These are phyloP conservation scores for Drosophila anomelani DNA, from an alignment of 2,888 invertebrate species.

Conservation along the genomic window DNA sequence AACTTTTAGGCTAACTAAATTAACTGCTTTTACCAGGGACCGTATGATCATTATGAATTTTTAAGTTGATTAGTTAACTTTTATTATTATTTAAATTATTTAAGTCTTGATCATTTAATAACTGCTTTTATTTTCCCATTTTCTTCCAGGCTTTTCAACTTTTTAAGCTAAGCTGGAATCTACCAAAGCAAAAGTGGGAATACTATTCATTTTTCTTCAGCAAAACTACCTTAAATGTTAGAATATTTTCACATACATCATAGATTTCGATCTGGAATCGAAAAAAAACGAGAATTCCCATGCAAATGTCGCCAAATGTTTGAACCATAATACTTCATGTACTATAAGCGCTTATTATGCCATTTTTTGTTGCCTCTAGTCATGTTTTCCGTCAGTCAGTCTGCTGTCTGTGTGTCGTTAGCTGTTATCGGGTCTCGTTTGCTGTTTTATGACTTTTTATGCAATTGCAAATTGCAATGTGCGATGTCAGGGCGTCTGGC, in stretches of 20 bases:
- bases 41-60: not conserved
- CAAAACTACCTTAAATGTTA: not conserved
- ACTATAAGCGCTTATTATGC: slow-evolving; percentile 32
- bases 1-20: not conserved
- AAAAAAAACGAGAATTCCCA: not conserved
- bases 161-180: not conserved
- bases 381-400: slow-evolving; percentile 3
- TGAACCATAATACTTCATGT: slow-evolving; percentile 42
- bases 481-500: slow-evolving; percentile 26
- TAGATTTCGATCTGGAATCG: not conserved
- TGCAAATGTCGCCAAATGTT: slow-evolving; percentile 15
- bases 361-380: slow-evolving; percentile 20
- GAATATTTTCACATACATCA: not conserved
- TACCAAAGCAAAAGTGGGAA: not conserved
- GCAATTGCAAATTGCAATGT: slow-evolving; percentile 44
- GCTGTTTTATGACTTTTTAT: slow-evolving; percentile 52
- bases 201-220: not conserved
- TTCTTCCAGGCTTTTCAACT: too few relatives aligned
- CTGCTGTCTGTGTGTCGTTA: slow-evolving; percentile 16
- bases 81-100: not conserved
- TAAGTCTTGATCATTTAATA: too few relatives aligned
- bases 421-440: slow-evolving; percentile 24
- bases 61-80: not conserved
- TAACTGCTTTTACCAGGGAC: not conserved
- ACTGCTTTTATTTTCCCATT: too few relatives aligned